Conservation (phyloP, 1,140 invertebrate genomes). For the Pygmarrhopalites habei region DNA sequence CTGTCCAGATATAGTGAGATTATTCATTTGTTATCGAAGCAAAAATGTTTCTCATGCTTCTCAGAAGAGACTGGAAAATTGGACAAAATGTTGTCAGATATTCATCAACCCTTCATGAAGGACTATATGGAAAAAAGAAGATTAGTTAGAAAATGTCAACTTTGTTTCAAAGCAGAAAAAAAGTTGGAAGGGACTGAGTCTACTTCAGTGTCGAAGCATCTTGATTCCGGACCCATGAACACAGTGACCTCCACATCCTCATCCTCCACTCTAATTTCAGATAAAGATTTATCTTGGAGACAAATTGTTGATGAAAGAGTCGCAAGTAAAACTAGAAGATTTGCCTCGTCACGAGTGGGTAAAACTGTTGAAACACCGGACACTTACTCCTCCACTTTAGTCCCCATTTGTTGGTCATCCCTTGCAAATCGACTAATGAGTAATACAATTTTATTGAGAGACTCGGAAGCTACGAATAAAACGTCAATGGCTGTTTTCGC, state of each 20-base stretch:
- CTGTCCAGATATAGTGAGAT: slow-evolving; percentile 18
- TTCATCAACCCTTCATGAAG: slow-evolving; percentile 6
- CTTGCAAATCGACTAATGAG: slow-evolving; percentile 26
- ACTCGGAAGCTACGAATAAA: background rate
- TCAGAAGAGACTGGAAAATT: background rate
- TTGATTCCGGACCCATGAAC: no score
- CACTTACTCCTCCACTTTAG: slow-evolving; percentile 26
- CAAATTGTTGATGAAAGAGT: slow-evolving; percentile 30
- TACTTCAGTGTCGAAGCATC: background rate
- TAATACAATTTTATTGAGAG: background rate
- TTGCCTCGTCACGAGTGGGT: slow-evolving; percentile 6
- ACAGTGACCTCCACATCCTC: no score
- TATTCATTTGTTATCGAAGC: slow-evolving; percentile 22
- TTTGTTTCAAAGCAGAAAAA: background rate
- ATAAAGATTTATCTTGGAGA: slow-evolving; percentile 22
- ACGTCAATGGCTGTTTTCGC: background rate
- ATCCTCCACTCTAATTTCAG: background rate
- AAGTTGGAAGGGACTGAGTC: background rate
- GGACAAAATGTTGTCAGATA: background rate
- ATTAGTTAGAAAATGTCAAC: background rate
- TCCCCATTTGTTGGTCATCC: slow-evolving; percentile 27
- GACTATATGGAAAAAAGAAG: background rate
- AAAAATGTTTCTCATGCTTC: slow-evolving; percentile 29
- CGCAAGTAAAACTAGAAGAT: slow-evolving; percentile 27
- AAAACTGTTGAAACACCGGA: slow-evolving; percentile 15